Base-by-base conservation (phyloP, 2,113 vertebrate genomes). In the Sinocyclocheilus grahami region DNA sequence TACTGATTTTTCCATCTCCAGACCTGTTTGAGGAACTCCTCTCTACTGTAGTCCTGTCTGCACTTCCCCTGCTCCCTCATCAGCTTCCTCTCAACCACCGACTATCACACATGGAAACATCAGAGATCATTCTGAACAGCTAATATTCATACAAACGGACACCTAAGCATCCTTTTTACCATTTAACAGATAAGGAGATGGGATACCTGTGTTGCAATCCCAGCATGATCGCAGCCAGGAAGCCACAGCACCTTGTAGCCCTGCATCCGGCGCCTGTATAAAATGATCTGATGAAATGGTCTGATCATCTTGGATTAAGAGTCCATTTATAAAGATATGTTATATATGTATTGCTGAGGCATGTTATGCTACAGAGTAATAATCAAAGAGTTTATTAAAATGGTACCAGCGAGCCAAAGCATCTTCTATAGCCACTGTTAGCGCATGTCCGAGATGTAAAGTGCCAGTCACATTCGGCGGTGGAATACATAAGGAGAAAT, bases 211-310 rank as follows among this genome's bases (percentile, higher is more conserved):
- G 97, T 98, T 20, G 97, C 97, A 10, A 98, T 98, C 1, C 97
- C 97, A 46, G 97, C 97, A 12, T 98, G 97, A 90, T 97, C 97
- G 67, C 96, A 97, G 37, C 97, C 97, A 12, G 97, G 97, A 3
- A 97, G 90, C 97, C 97, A 98, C 0, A 98, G 89, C 10, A 97
- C 96, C 65, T 86, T 93, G 89, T 94, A 91, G 58, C 97, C 97
- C 88, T 94, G 94, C 97, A 97, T 98, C 76, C 97, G 90, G 20
- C 93, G 92, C 97, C 97, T 98, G 78, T 7, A 42, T 42, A 9
- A 9, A 42, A 42, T 42, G 7, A 33, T 33, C 30, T 33, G 30
- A 33, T 33, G 30, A 33, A 33, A 33, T 33, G 30, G 30, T 33
- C 30, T 33, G 30, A 42, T 42, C n/a, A 16, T 65, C 22, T 18